phyloP scores from a whole-genome alignment of 2,888 invertebrate species.

The Athalia circularis region DNA sequence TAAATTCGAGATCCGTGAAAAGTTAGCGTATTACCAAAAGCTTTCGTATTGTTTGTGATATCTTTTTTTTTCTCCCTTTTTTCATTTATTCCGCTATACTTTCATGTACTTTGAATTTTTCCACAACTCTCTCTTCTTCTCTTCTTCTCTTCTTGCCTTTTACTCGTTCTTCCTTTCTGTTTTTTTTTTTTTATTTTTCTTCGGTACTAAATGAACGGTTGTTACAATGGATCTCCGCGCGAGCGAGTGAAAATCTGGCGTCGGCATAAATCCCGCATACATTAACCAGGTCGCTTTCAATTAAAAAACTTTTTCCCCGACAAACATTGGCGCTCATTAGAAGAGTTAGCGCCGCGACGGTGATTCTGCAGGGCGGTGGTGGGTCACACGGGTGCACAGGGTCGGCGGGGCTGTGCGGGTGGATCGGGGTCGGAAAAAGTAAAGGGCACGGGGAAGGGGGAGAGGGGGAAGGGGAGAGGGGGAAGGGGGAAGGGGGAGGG shows the following conservation, averaged over 20 bases:
- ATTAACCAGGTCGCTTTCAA: slow-evolving; percentile 47
- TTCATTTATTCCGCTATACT: no score
- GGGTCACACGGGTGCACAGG: slow-evolving; percentile 25
- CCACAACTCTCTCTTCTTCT: no score
- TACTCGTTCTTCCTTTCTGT: no score
- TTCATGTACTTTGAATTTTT: no score
- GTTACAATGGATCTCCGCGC: slow-evolving; percentile 16
- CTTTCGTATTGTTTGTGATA: no score
- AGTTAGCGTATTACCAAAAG: no score
- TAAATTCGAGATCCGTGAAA: no score
- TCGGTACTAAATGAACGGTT: slow-evolving; percentile 17
- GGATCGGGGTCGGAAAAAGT: neutral
- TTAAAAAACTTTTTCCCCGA: slow-evolving; percentile 39
- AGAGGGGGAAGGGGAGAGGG: neutral
- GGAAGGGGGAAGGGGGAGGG: neutral
- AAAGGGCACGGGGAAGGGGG: neutral
- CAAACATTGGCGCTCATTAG: slow-evolving; percentile 46
- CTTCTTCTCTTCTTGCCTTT: no score
- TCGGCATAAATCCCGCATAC: slow-evolving; percentile 38
- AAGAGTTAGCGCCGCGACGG: slow-evolving; percentile 46
- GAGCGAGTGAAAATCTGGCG: slow-evolving; percentile 25
- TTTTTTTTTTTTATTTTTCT: neutral
- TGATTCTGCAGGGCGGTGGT: slow-evolving; percentile 19
- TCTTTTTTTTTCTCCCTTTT: no score
- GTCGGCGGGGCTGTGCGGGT: neutral